Evolutionary conservation across 2,888 invertebrate species (phyloP).

Genomic region (Odontocerum albicorne): DNA sequence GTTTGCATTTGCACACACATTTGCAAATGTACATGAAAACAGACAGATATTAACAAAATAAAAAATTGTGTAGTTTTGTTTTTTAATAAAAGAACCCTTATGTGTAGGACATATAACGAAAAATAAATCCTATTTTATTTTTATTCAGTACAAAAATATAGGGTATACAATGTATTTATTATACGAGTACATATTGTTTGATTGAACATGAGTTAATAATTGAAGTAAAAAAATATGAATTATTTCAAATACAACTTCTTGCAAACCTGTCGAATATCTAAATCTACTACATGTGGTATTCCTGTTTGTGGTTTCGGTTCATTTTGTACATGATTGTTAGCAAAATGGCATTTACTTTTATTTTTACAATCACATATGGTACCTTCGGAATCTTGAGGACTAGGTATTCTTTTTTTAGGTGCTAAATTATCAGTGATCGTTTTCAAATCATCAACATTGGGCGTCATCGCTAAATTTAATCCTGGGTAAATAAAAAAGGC

Average conservation of each 20-base stretch:
- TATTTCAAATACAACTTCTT: constrained; percentile 50
- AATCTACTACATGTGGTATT: constrained; percentile 67
- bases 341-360: constrained; percentile 46
- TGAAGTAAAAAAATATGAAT: constrained; percentile 7
- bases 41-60: no score
- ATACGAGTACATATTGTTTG: no score
- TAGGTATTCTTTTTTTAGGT: constrained; percentile 41
- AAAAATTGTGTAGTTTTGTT: no score
- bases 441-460: constrained; percentile 62
- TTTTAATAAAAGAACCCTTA: no score
- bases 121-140: no score
- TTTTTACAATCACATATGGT: constrained; percentile 54
- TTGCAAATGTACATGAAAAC: no score
- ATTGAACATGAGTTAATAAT: no score
- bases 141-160: no score
- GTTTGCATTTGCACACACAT: no score
- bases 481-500: constrained; percentile 83
- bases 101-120: no score
- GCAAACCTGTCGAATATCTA: constrained; percentile 69
- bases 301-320: constrained; percentile 44
- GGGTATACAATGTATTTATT: no score
- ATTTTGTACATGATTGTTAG: not conserved
- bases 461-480: constrained; percentile 74
- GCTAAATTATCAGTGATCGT: constrained; percentile 65
- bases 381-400: constrained; percentile 41